phyloP scores from a whole-genome alignment of 2,113 vertebrate species.

The Furnarius figulus region DNA sequence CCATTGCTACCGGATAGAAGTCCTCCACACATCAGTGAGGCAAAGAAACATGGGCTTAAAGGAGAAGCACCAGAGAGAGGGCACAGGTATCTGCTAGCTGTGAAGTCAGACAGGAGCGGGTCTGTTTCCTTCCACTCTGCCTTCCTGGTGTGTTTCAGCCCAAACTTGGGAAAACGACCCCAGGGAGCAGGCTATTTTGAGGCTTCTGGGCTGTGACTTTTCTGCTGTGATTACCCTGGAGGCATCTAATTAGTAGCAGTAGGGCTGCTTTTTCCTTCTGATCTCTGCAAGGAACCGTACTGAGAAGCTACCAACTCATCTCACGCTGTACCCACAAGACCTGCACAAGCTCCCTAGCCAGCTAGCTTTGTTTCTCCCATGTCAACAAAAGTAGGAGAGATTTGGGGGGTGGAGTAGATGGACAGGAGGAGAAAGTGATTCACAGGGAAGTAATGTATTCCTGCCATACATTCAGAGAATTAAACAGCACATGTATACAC shows the following conservation, averaged over 20 bases:
- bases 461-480: slow-evolving; percentile 49
- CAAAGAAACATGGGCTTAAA: neutral
- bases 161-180: slow-evolving; percentile 1
- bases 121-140: neutral
- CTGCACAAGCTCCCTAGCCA: neutral
- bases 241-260: neutral
- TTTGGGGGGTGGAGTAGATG: slow-evolving; percentile 30
- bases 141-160: neutral
- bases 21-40: neutral
- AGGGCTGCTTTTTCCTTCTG: neutral
- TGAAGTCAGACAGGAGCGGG: neutral
- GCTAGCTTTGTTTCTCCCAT: slow-evolving; percentile 10
- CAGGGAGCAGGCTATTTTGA: slow-evolving; percentile 19
- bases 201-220: neutral
- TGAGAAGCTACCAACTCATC: slow-evolving; percentile 12
- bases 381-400: slow-evolving; percentile 11
- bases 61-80: neutral
- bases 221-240: slow-evolving; percentile 18
- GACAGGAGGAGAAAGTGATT: slow-evolving; percentile 43
- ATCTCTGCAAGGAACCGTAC: neutral
- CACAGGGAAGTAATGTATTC: slow-evolving; percentile 50
- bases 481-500: slow-evolving; percentile 16
- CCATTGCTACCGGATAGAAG: neutral
- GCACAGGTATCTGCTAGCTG: neutral
- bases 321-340: neutral